These are phyloP conservation scores for Linnaemya vulpina DNA, from an alignment of 2,888 invertebrate species.

Conservation along the genomic window DNA sequence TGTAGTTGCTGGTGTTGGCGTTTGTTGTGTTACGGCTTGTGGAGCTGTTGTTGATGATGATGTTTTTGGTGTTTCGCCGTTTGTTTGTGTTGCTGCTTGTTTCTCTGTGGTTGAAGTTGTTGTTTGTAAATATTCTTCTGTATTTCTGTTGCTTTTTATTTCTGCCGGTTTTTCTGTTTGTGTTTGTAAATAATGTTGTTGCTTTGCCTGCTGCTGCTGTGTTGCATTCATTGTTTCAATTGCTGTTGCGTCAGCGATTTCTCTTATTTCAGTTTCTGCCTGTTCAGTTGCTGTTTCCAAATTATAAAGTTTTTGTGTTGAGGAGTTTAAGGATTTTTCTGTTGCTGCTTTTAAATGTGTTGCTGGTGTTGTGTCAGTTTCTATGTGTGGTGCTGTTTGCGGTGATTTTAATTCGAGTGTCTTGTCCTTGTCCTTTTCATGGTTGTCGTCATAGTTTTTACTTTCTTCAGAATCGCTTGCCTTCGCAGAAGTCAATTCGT, in stretches of 20 bases:
- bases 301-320: slow-evolving; percentile 60
- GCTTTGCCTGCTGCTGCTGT: slow-evolving; percentile 19
- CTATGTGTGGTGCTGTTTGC: slow-evolving; percentile 33
- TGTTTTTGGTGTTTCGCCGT: slow-evolving; percentile 17
- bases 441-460: slow-evolving; percentile 2
- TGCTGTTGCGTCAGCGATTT: slow-evolving; percentile 48
- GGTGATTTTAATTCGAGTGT: slow-evolving; percentile 36
- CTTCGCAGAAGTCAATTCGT: neutral
- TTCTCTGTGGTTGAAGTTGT: slow-evolving; percentile 45
- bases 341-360: slow-evolving; percentile 53
- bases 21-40: slow-evolving; percentile 32
- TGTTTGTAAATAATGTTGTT: slow-evolving; percentile 29
- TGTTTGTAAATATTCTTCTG: slow-evolving; percentile 41
- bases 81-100: slow-evolving; percentile 40
- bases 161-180: slow-evolving; percentile 24
- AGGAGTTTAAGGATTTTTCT: slow-evolving; percentile 49
- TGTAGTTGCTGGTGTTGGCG: neutral
- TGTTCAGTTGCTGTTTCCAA: slow-evolving; percentile 47
- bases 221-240: slow-evolving; percentile 48
- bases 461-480: slow-evolving; percentile 11
- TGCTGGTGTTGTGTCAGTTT: slow-evolving; percentile 52
- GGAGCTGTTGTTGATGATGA: slow-evolving; percentile 26
- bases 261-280: slow-evolving; percentile 51
- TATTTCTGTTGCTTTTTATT: slow-evolving; percentile 38
- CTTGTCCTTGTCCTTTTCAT: slow-evolving; percentile 7